Evolutionary conservation across 2,113 vertebrate species (phyloP).

Genomic region (Platanista minor): DNA sequence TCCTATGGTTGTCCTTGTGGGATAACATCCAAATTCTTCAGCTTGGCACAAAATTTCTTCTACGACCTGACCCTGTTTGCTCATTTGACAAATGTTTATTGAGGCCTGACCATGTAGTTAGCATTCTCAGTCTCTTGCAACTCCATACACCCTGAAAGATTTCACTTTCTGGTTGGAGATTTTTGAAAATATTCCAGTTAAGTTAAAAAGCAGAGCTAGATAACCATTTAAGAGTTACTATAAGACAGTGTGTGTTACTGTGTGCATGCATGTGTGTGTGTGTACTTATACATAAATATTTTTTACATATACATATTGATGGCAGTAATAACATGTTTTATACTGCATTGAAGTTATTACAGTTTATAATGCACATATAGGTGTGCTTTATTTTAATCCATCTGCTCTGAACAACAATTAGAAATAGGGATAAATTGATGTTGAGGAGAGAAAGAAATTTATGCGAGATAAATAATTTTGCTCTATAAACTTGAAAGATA

Average conservation of each 20-base stretch:
- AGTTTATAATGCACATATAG: background rate
- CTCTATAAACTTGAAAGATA: background rate
- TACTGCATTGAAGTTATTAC: background rate
- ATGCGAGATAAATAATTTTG: background rate
- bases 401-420: background rate
- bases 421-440: background rate
- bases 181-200: slow-evolving; percentile 2
- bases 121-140: background rate
- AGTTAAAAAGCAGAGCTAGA: background rate
- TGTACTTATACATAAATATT: background rate
- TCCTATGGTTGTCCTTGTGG: slow-evolving; percentile 17
- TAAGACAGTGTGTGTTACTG: background rate
- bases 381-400: background rate
- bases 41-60: background rate
- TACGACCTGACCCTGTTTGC: background rate
- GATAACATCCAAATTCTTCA: slow-evolving; percentile 32
- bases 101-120: background rate
- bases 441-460: background rate
- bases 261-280: background rate
- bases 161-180: background rate
- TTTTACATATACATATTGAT: background rate
- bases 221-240: background rate
- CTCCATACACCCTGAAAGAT: background rate
- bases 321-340: background rate
- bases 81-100: slow-evolving; percentile 38